These are phyloP conservation scores for Beroe forskalii DNA, from an alignment of 37 sponge, comb jelly and placozoan species.

Conservation along the genomic window DNA sequence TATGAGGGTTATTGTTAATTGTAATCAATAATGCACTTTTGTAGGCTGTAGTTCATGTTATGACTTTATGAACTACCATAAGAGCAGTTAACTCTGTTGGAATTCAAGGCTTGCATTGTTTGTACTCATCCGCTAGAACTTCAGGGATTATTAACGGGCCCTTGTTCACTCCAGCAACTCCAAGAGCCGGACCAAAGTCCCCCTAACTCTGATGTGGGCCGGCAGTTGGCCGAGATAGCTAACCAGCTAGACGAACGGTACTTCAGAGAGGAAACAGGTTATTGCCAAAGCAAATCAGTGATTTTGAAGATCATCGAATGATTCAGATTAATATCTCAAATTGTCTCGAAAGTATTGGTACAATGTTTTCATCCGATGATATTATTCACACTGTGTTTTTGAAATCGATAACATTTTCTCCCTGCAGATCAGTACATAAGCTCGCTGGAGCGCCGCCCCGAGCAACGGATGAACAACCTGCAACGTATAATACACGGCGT, in stretches of 20 bases:
- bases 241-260: neutral
- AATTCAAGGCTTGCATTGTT: too few species aligned
- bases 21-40: too few species aligned
- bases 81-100: too few species aligned
- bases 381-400: too few species aligned
- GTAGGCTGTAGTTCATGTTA: too few species aligned
- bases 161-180: neutral
- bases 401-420: neutral
- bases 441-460: constrained; percentile 19
- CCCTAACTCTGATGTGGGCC: constrained; percentile 28
- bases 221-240: constrained; percentile 31
- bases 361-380: too few species aligned
- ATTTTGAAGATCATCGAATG: too few species aligned
- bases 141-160: neutral
- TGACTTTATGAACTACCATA: too few species aligned
- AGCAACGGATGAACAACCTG: neutral
- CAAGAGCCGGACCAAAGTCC: neutral
- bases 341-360: too few species aligned
- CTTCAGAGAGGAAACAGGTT: constrained; percentile 30
- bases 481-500: constrained; percentile 17
- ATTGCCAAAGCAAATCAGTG: neutral
- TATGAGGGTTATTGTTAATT: too few species aligned
- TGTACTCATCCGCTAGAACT: neutral
- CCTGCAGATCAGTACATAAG: constrained; percentile 7
- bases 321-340: too few species aligned